Percentiles rank a stretch among this genome's conserved stretches.
These are phyloP conservation scores for Parazoanthus atlanticus DNA, from an alignment of 92 coral and sea anemone genomes.

Conservation along the genomic window DNA sequence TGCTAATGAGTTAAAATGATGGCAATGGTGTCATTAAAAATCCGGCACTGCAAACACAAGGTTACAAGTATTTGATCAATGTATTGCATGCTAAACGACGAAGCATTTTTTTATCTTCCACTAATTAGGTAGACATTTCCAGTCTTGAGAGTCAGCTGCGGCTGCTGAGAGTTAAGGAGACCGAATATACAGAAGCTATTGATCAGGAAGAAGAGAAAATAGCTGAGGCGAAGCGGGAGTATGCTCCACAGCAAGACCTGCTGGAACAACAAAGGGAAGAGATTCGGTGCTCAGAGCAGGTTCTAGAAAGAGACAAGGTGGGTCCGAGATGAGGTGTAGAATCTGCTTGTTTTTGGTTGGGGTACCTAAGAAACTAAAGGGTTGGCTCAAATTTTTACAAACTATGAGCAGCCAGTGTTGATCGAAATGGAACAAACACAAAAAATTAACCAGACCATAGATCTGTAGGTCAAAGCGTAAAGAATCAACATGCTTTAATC, in stretches of 20 bases:
- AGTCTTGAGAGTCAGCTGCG: conserved; percentile 68
- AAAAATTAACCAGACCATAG: background rate
- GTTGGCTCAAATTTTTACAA: background rate
- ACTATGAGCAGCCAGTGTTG: background rate
- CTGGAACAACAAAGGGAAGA: conserved; percentile 66
- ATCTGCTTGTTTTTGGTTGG: background rate
- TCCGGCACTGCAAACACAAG: background rate
- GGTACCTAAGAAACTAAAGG: background rate
- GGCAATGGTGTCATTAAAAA: background rate
- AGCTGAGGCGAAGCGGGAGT: conserved; percentile 62
- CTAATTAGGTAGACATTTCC: conserved; percentile 67
- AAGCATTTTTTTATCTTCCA: background rate
- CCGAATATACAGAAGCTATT: conserved; percentile 55
- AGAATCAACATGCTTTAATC: background rate
- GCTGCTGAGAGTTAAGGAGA: conserved; percentile 55
- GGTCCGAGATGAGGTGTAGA: background rate
- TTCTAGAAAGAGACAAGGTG: conserved; percentile 68
- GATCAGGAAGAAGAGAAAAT: conserved; percentile 68
- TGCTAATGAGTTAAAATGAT: too few relatives aligned
- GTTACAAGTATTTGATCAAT: background rate
- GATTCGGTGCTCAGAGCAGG: conserved; percentile 43
- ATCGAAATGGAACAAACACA: background rate
- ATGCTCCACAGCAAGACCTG: conserved; percentile 61
- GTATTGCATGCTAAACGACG: background rate
- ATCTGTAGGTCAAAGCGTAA: background rate